Percentiles rank a stretch among this genome's conserved stretches.
These are phyloP conservation scores for Urocynchramus pylzowi DNA, from an alignment of 2,113 vertebrate genomes.

Conservation along the genomic window DNA sequence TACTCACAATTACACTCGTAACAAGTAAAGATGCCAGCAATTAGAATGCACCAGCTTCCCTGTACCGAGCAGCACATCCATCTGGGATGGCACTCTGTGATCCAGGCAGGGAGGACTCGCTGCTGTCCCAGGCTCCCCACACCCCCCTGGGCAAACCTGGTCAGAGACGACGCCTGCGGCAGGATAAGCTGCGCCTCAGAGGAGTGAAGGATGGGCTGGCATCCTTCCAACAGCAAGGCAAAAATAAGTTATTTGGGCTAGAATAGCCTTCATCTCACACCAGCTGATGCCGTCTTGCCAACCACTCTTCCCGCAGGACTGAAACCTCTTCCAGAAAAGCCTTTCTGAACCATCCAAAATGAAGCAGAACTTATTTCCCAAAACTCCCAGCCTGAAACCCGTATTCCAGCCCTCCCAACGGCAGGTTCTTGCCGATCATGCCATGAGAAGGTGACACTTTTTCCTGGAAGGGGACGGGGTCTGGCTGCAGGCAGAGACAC, in stretches of 20 bases:
- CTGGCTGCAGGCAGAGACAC: neutral
- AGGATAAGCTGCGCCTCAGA: neutral
- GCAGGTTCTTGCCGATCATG: fast-evolving
- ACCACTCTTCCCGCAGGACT: neutral
- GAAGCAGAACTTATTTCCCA: neutral
- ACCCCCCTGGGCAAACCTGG: neutral
- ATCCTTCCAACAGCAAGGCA: neutral
- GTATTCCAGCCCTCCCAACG: fast-evolving
- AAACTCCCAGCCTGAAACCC: neutral
- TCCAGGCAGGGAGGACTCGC: neutral
- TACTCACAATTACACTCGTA: slow-evolving; percentile 76
- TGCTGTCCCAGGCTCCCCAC: neutral
- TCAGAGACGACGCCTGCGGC: neutral
- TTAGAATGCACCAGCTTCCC: slow-evolving; percentile 70
- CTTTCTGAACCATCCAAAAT: neutral
- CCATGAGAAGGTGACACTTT: neutral
- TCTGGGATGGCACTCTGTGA: slow-evolving; percentile 40
- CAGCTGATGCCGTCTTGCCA: neutral
- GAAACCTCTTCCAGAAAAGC: neutral
- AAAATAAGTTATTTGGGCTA: neutral
- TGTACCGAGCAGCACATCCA: slow-evolving; percentile 2
- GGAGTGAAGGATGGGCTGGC: neutral
- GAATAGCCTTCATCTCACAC: neutral
- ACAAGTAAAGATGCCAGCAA: slow-evolving; percentile 74
- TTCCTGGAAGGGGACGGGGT: too few relatives aligned